Evolutionary conservation across 2,113 vertebrate species (phyloP).

Genomic region (Gavialis gangeticus): DNA sequence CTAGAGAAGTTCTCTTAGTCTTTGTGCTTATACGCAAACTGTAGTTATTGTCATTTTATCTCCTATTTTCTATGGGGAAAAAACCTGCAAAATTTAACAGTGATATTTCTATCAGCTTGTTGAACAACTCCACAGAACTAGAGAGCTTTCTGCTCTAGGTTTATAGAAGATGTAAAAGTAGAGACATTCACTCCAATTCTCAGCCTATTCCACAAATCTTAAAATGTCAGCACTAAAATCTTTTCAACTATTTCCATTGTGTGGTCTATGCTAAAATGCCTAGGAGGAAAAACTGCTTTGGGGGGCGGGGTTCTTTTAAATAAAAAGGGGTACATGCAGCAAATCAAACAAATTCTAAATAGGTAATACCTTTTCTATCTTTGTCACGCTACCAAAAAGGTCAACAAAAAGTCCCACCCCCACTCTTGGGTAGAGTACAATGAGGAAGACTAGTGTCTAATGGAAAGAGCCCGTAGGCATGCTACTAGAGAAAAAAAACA

Average conservation of each 20-base stretch:
- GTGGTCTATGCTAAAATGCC: neutral
- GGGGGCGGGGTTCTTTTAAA: neutral
- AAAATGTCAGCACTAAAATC: neutral
- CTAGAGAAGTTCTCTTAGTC: neutral
- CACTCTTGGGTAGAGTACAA: too few species aligned
- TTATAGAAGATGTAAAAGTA: neutral
- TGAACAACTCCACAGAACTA: neutral
- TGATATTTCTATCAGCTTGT: rapidly evolving
- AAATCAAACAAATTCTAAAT: neutral
- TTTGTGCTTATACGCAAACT: neutral
- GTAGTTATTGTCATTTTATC: neutral
- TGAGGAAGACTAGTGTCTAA: too few species aligned
- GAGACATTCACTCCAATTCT: neutral
- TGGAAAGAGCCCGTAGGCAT: too few species aligned
- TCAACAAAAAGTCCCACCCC: neutral
- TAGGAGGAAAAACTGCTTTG: neutral
- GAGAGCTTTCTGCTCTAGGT: neutral
- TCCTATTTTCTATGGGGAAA: neutral
- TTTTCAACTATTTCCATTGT: neutral
- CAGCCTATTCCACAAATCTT: neutral
- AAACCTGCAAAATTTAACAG: rapidly evolving
- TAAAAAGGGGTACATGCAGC: neutral
- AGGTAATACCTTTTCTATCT: neutral
- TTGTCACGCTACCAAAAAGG: neutral
- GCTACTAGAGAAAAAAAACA: too few species aligned